A percentile compares a stretch with the other conserved stretches of the same genome.
These are phyloP conservation scores for Neoscelio sp. DNA, from an alignment of 2,888 invertebrate species.

Conservation along the genomic window DNA sequence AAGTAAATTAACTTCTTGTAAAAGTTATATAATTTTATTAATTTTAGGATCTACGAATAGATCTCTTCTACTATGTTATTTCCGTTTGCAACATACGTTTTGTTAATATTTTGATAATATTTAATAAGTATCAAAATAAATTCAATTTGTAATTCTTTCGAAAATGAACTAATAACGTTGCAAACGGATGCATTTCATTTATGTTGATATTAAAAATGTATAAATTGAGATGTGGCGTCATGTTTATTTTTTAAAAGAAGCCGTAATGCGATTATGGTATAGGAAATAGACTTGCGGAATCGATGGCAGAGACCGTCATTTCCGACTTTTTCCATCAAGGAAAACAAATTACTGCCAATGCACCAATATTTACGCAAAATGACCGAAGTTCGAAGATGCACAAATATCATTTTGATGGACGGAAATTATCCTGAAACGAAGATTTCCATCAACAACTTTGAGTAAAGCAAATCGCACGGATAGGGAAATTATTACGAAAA, in stretches of 20 bases:
- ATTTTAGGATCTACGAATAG: too few species aligned
- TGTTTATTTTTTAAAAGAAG: constrained; percentile 42
- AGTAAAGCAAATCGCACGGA: constrained; percentile 8
- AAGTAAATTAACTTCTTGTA: too few species aligned
- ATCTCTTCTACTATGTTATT: too few species aligned
- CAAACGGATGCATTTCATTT: too few species aligned
- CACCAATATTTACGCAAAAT: constrained; percentile 73
- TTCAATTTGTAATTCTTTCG: too few species aligned
- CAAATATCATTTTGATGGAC: constrained; percentile 65
- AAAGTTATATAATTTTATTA: too few species aligned
- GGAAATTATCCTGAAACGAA: constrained; percentile 58
- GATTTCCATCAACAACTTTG: constrained; percentile 37
- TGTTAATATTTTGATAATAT: too few species aligned
- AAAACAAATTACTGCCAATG: constrained; percentile 76
- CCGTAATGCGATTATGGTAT: constrained; percentile 68
- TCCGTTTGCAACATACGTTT: too few species aligned
- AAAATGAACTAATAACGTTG: neutral
- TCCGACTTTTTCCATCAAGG: constrained; percentile 70
- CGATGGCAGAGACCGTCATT: constrained; percentile 65
- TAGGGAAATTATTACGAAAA: too few species aligned
- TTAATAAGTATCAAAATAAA: too few species aligned
- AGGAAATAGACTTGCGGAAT: constrained; percentile 71
- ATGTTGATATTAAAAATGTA: constrained; percentile 31
- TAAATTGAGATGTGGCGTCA: constrained; percentile 35
- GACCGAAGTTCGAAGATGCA: constrained; percentile 40